Evolutionary conservation across 2,113 vertebrate species (phyloP).

Genomic region (Protomyctophum bolini): DNA sequence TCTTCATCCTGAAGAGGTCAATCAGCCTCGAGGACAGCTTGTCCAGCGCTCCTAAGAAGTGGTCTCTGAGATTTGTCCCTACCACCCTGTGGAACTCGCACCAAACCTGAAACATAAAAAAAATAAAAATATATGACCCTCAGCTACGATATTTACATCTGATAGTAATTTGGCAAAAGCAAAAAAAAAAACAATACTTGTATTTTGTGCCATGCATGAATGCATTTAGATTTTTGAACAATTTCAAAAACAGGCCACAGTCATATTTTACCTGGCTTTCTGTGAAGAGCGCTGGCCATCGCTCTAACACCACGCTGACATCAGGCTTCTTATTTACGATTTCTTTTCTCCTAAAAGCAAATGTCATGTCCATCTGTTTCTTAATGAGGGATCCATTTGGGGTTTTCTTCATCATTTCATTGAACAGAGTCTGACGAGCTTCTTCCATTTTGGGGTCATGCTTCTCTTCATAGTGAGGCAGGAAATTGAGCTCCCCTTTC

Average conservation of each 20-base stretch:
- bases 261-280: slow-evolving; percentile 28
- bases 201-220: not conserved
- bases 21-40: slow-evolving; percentile 20
- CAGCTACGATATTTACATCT: too few species aligned
- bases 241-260: not conserved
- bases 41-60: slow-evolving; percentile 36
- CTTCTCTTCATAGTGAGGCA: slow-evolving; percentile 39
- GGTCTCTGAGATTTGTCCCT: slow-evolving; percentile 28
- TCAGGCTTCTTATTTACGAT: slow-evolving; percentile 30
- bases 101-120: slow-evolving; percentile 5
- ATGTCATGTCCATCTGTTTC: slow-evolving; percentile 30
- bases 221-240: not conserved
- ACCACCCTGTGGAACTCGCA: slow-evolving; percentile 11
- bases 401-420: slow-evolving; percentile 38
- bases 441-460: slow-evolving; percentile 17
- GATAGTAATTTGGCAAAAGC: not conserved
- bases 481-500: slow-evolving; percentile 41
- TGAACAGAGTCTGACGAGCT: slow-evolving; percentile 17
- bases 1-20: slow-evolving; percentile 31
- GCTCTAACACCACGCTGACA: slow-evolving; percentile 20
- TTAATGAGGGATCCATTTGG: slow-evolving; percentile 30
- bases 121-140: too few species aligned
- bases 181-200: not conserved
- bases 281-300: slow-evolving; percentile 38
- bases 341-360: slow-evolving; percentile 36